Conservation (phyloP, 64 coral and sea anemone species). For the Stichodactyla helianthus region DNA sequence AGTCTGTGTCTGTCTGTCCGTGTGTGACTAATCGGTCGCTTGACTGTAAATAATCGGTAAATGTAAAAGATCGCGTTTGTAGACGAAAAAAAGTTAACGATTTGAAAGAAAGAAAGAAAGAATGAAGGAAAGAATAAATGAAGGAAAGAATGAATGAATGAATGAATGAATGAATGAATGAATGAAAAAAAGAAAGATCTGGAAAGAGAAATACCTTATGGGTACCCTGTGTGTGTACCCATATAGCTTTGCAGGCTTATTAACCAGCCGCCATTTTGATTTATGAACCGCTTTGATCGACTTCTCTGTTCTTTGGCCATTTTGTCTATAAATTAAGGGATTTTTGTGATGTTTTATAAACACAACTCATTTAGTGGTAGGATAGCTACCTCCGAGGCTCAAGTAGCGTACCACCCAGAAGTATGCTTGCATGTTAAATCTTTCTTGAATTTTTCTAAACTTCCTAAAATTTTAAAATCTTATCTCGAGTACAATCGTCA, state of each 20-base stretch:
- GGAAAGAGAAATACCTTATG: background rate
- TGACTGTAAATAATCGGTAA: too few species aligned
- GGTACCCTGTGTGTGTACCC: conserved; percentile 16
- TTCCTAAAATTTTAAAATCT: background rate
- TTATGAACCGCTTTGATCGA: background rate
- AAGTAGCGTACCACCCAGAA: conserved; percentile 81
- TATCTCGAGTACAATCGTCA: too few species aligned
- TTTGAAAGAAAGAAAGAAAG: too few species aligned
- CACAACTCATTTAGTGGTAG: conserved; percentile 73
- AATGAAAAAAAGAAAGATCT: too few species aligned
- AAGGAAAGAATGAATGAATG: too few species aligned
- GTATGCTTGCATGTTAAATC: conserved; percentile 1
- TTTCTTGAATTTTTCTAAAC: background rate
- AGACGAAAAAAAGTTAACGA: too few species aligned
- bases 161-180: too few species aligned
- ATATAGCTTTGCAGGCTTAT: background rate
- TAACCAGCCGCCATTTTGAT: conserved; percentile 9
- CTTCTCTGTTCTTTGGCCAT: background rate
- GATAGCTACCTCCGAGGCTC: conserved; percentile 65
- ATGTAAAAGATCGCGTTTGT: too few species aligned
- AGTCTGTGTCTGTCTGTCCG: too few species aligned
- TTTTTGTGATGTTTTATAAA: conserved; percentile 75
- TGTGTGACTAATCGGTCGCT: too few species aligned
- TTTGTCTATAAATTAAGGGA: background rate
- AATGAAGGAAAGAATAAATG: too few species aligned